Evolutionary conservation across 2,888 invertebrate genomes (phyloP), one percentile per base, ranked within the genome.

Genomic region (Gnatocerus cornutus): DNA sequence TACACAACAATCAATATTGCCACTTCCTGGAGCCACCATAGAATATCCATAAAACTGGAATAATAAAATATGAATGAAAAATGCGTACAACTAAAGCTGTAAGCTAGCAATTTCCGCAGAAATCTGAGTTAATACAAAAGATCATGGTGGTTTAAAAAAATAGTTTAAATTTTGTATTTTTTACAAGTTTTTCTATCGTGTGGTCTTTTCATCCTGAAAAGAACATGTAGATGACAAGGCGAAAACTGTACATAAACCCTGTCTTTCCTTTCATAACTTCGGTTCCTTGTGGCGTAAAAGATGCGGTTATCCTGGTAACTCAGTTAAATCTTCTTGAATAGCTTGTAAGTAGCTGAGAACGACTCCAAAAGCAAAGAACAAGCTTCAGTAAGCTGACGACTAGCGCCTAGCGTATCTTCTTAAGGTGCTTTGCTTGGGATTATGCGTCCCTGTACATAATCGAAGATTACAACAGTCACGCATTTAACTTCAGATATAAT

Each of bases 41-140:
- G 78, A 76, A 78, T 73, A 78, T 67, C 79, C 82, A 83, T 83
- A 82, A 80, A 82, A 78, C 82, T 82, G 79, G 56, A 81, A 82
- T 9, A 62, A 21, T 58, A 10, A 58, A 12, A 7, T 48, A 21
- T n/a, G 21, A n/a, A 27, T 14, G 29, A 52, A 52, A 46, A 46
- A 45, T 5, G n/a, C 7, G 10, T 3, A 10, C 43, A 43, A 33
- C 21, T 21, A 21, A 21, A 21, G 4, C 21, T 21, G 1, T 21
- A 21, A 1, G 1, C 4, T 21, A 21, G 1, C 4, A 3, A 21
- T 21, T 21, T 21, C 21, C 21, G 21, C 21, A 21, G 21, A 21
- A 21, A 21, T 21, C 21, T 1, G 4, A 21, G 21, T 21, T 3
- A 4, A 21, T 21, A 21, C 1, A 21, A 21, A n/a, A n/a, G n/a